These are phyloP conservation scores for Eucriotettix oculatus DNA, from an alignment of 2,888 invertebrate genomes.

Conservation along the genomic window DNA sequence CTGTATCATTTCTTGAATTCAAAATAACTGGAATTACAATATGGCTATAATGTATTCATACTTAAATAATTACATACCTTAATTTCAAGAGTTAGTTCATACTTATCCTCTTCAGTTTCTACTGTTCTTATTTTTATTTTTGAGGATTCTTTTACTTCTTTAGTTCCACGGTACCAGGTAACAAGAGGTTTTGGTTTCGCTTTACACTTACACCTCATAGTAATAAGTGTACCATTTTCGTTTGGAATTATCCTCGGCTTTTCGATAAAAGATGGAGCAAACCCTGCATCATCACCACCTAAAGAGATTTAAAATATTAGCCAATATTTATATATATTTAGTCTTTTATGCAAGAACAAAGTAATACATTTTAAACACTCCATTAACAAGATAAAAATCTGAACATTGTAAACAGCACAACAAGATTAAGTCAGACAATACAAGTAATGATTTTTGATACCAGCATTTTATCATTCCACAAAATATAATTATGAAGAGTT, in stretches of 20 bases:
- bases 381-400: too few relatives aligned
- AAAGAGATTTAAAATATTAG: conserved; percentile 34
- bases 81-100: conserved; percentile 70
- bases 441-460: neutral
- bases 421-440: too few relatives aligned
- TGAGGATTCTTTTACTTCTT: conserved; percentile 65
- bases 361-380: too few relatives aligned
- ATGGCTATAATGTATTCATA: neutral
- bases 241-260: conserved; percentile 98
- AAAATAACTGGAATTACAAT: neutral
- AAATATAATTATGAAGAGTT: neutral
- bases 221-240: conserved; percentile 89
- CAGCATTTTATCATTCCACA: neutral
- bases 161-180: conserved; percentile 87
- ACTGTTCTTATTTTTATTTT: conserved; percentile 68
- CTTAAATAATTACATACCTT: conserved; percentile 32
- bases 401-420: too few relatives aligned
- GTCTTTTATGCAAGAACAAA: too few relatives aligned
- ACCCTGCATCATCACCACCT: conserved; percentile 81
- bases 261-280: conserved; percentile 92
- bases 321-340: too few relatives aligned
- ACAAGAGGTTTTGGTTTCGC: conserved; percentile 90
- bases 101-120: conserved; percentile 66
- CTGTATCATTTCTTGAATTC: too few relatives aligned
- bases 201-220: conserved; percentile 92